Conservation (phyloP, 2,113 vertebrate genomes). For the Siniperca chuatsi region DNA sequence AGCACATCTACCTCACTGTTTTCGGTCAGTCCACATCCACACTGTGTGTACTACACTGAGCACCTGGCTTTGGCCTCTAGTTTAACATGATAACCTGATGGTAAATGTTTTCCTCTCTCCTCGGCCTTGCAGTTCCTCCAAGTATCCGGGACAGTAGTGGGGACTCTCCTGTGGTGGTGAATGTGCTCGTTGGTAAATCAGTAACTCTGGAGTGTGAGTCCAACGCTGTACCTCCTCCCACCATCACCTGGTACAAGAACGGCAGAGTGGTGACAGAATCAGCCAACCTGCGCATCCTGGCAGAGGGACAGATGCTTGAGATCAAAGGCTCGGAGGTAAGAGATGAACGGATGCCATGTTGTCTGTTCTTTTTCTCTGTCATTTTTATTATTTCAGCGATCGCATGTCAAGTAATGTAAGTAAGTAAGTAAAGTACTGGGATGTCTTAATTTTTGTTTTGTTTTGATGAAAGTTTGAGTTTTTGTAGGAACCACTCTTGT, state of each 20-base stretch:
- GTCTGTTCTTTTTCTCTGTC: background rate
- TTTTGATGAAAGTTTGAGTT: background rate
- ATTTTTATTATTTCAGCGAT: background rate
- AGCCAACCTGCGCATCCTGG: constrained; percentile 80
- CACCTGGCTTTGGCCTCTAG: fast-evolving
- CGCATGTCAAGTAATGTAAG: background rate
- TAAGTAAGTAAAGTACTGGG: background rate
- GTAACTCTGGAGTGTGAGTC: constrained; percentile 91
- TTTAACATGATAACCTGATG: background rate
- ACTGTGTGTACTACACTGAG: background rate
- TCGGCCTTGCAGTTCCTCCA: constrained; percentile 88
- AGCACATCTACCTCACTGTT: constrained; percentile 90
- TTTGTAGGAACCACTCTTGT: background rate
- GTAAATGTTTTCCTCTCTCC: background rate
- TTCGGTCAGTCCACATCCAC: constrained; percentile 86
- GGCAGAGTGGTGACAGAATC: constrained; percentile 85
- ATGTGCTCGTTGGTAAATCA: constrained; percentile 83
- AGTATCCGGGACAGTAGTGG: constrained; percentile 90
- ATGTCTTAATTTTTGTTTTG: background rate
- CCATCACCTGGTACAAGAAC: constrained; percentile 95
- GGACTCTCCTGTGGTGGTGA: constrained; percentile 86
- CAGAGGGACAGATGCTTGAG: constrained; percentile 87
- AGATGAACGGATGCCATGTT: background rate
- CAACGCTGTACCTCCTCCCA: constrained; percentile 92
- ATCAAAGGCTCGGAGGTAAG: constrained; percentile 90